phyloP scores from a whole-genome alignment of 23 tunicate species.

The Halocynthia aurantium region DNA sequence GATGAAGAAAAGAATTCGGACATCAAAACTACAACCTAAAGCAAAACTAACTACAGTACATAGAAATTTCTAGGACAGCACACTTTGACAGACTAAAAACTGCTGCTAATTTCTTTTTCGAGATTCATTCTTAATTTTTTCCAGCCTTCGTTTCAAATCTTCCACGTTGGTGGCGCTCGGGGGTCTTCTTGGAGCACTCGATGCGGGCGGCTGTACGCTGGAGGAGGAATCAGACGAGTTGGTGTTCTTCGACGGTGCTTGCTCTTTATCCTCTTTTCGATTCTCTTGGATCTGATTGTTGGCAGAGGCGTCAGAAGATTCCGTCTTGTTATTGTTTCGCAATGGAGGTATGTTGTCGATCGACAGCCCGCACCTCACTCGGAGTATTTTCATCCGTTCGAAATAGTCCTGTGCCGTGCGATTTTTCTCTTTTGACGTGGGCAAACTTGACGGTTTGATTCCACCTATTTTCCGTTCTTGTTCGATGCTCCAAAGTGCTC shows the following conservation, averaged over 20 bases:
- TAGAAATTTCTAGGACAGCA: too few relatives aligned
- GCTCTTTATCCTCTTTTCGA: not conserved
- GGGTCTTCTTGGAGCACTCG: not conserved
- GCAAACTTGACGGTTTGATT: not conserved
- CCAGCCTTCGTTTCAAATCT: constrained; percentile 11
- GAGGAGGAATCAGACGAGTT: not conserved
- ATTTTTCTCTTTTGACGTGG: not conserved
- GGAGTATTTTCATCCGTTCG: constrained; percentile 16
- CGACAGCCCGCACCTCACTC: constrained; percentile 10
- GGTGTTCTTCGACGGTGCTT: not conserved
- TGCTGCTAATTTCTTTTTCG: constrained; percentile 8
- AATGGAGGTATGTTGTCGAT: not conserved
- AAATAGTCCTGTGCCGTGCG: constrained; percentile 7
- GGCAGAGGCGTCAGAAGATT: not conserved
- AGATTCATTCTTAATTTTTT: constrained; percentile 20
- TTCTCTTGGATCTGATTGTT: not conserved
- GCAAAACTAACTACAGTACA: too few relatives aligned
- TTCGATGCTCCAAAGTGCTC: constrained; percentile 37
- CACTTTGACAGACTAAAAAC: too few relatives aligned
- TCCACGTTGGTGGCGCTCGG: constrained; percentile 14
- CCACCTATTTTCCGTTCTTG: constrained; percentile 28
- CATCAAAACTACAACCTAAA: too few relatives aligned
- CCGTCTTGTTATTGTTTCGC: not conserved
- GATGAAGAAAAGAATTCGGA: too few relatives aligned
- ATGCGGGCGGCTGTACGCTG: not conserved